Base-by-base conservation (phyloP, 1,140 invertebrate species). In the Zaprionus ornatus region DNA sequence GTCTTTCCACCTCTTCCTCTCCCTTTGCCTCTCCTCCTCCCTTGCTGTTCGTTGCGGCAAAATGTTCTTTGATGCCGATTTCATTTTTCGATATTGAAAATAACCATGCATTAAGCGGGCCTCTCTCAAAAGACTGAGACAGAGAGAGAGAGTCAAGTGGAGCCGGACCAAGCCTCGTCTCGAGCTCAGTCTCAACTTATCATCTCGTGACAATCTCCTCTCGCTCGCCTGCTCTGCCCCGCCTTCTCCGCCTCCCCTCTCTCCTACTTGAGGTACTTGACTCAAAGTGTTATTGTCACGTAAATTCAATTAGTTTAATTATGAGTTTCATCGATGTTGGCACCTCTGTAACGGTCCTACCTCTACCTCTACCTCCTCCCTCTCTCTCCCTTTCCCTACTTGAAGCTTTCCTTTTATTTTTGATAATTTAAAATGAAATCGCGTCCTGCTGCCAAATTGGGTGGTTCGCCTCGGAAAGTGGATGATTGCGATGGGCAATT, bases 71-170 rank as follows among this genome's bases (percentile, higher is more conserved):
- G 88, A 91, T 84, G 88, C 83, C 87, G 88, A 91, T 91, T 91
- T 91, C 83, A 91, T 83, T 84, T 91, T 91, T 84, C 68, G 88
- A 91, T 91, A 91, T 87, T 91, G 88, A 77, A 91, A 87, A 91
- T 87, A 91, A 91, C 87, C 87, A 73, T 86, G 87, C 79, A 90
- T 90, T 90, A 87, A 25, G 37, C 59, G 66, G 52, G 55, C 57
- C 64, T 78, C 64, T 27, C 42, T 35, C 29, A 40, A 5, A 10
- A 48, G 21, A 69, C 63, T 17, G 59, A 15, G 13, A 50, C 4
- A 55, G 23, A 35, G 48, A 35, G 45, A n/a, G n/a, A 32, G 54
- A 23, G 25, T 6, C 25, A 25, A 25, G 25, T 25, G 4, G 55
- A 68, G 65, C 37, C 2, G 32, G 10, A 32, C 0, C 29, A 10